Base-by-base conservation (phyloP, 2,888 invertebrate genomes). In the Octonoba sinensis region DNA sequence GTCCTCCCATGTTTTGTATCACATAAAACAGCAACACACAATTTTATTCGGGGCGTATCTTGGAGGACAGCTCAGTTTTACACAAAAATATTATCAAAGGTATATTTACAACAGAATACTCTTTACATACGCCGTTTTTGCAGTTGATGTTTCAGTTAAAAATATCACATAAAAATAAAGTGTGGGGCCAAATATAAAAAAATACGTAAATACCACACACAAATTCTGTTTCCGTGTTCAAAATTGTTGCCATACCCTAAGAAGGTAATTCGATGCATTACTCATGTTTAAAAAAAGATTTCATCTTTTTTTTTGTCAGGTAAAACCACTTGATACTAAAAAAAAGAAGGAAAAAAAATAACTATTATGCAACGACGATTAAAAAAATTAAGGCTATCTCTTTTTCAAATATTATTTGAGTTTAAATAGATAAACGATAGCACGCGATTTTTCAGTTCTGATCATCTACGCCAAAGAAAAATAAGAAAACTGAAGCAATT, bases 161-260 rank as follows among this genome's bases (percentile, higher is more conserved):
- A 46, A 49, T 65, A 46, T 24, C 47, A 65, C 69, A 78, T 59
- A 62, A 46, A 67, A 79, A 59, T 57, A 72, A 54, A 59, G 71
- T 77, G 70, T 72, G 27, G 27, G 27, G 78, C 79, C 73, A 79
- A 69, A 73, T 66, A 78, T 56, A 72, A 78, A 78, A 70, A 75
- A 79, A 73, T 73, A 77, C 54, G 64, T 74, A 82, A 82, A 82
- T 82, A 82, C 81, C 81, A 82, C 81, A 82, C 81, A 82, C 81
- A 74, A 82, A 75, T 82, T 66, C 64, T 82, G 75, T 75, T 82
- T 82, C 81, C 81, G 81, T 75, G 69, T 75, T 82, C 70, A 75
- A 75, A 74, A 51, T 24, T 36, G 81, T 82, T 82, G 81, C 81
- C 81, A 82, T 36, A 20, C 8, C 11, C 20, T 24, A 49, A 36